phyloP scores from a whole-genome alignment of 1,140 invertebrate genomes.

The Sycobia sp. region DNA sequence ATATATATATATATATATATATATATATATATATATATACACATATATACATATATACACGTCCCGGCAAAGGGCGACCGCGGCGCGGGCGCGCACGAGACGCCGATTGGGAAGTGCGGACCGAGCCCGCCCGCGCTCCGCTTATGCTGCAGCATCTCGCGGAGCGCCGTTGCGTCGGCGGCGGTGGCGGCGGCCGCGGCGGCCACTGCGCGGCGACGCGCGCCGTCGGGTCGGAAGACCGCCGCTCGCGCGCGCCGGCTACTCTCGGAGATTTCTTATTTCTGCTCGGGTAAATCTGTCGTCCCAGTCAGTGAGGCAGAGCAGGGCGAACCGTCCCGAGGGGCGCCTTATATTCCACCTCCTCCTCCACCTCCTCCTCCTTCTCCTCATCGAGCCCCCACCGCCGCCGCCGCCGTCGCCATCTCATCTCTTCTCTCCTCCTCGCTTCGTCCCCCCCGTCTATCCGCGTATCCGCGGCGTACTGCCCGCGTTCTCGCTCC shows the following conservation, averaged over 20 bases:
- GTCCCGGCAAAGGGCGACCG: too few species aligned
- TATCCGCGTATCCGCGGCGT: too few species aligned
- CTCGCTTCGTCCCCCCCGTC: too few species aligned
- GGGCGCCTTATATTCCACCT: background rate
- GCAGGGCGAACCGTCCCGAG: constrained; percentile 50
- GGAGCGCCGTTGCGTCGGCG: background rate
- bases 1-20: too few species aligned
- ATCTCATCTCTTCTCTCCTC: too few species aligned
- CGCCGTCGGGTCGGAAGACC: too few species aligned
- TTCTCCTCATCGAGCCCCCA: background rate
- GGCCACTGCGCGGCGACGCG: constrained; percentile 1
- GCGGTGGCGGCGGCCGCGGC: constrained; percentile 10
- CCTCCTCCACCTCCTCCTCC: background rate
- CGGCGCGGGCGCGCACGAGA: background rate
- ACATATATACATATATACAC: too few species aligned
- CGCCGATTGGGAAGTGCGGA: too few species aligned
- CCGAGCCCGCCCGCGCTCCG: background rate
- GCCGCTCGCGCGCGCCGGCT: constrained; percentile 9
- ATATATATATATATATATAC: too few species aligned
- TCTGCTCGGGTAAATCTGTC: constrained; percentile 63
- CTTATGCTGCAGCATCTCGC: background rate
- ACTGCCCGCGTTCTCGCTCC: too few species aligned
- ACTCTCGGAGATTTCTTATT: constrained; percentile 57
- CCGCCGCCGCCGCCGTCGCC: background rate
- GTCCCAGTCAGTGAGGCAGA: constrained; percentile 58